These are phyloP conservation scores for Enteromius fasciolatus DNA, from an alignment of 2,797 vertebrate genomes.

Conservation along the genomic window DNA sequence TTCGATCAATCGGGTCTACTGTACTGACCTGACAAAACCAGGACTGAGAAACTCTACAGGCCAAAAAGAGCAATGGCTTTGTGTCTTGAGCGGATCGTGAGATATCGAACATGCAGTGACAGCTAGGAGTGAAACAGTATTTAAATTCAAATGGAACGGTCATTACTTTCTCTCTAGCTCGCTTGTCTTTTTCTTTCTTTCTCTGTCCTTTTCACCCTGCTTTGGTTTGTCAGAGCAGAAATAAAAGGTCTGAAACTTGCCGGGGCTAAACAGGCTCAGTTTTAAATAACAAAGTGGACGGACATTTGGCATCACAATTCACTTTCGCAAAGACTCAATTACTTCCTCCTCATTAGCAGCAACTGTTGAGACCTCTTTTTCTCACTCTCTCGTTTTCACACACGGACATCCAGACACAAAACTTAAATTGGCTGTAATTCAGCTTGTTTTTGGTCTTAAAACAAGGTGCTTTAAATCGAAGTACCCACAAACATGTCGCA, in stretches of 20 bases:
- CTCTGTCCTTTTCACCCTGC: slow-evolving; percentile 59
- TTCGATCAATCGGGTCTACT: slow-evolving; percentile 50
- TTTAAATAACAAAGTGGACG: slow-evolving; percentile 78
- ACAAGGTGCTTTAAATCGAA: slow-evolving; percentile 16
- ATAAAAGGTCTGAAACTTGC: slow-evolving; percentile 61
- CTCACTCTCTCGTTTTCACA: slow-evolving; percentile 47
- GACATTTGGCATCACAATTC: slow-evolving; percentile 78
- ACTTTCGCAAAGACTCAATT: slow-evolving; percentile 72
- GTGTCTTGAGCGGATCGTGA: slow-evolving; percentile 58
- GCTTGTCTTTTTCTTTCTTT: slow-evolving; percentile 40
- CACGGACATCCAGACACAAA: slow-evolving; percentile 34
- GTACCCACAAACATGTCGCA: slow-evolving; percentile 43
- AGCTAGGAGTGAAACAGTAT: slow-evolving; percentile 69
- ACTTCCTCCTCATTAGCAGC: slow-evolving; percentile 81
- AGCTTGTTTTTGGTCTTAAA: slow-evolving; percentile 20
- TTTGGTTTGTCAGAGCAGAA: slow-evolving; percentile 71
- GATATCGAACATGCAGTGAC: slow-evolving; percentile 68
- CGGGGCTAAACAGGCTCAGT: slow-evolving; percentile 51
- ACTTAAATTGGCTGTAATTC: slow-evolving; percentile 34
- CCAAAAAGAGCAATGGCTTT: slow-evolving; percentile 42
- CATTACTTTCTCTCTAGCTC: slow-evolving; percentile 63
- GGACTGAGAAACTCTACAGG: slow-evolving; percentile 31
- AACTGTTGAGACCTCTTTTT: slow-evolving; percentile 71
- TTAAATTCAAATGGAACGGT: slow-evolving; percentile 79
- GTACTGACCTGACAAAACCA: slow-evolving; percentile 29